Base-by-base conservation (phyloP, 1,140 invertebrate species). In the Drosophila guanche region DNA sequence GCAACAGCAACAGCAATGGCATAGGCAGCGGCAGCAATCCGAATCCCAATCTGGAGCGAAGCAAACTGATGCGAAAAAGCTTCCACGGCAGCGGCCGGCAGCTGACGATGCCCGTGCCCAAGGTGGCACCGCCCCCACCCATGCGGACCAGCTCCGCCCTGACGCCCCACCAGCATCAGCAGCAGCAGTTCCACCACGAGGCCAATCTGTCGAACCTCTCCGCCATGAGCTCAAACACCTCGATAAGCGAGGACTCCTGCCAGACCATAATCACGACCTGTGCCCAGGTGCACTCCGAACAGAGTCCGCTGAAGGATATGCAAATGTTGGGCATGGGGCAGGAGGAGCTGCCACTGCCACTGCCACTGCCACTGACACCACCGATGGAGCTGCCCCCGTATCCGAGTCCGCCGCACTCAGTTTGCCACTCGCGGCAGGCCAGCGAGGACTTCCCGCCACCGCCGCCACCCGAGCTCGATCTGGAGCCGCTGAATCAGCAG, bases 401-500 rank as follows among this genome's bases (percentile, higher is more conserved):
- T 90, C 96, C 96, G 0, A 95, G 95, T 75, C 94, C 95, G 2
- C 93, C 95, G 54, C 93, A 93, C 72, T 96, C 95, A 2, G 94
- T 94, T 0, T 93, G 94, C 41, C 96, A 97, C 89, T 97, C 96
- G 1, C 93, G 96, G 58, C 96, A 97, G 91, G 94, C 95, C 0
- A 97, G 96, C 91, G 96, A 97, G 92, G 96, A 97, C 74, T 97
- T 97, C 77, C 96, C 96, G 37, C 96, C 96, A 16, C 96, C 96
- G 20, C 96, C 96, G 29, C 96, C 96, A 2, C 94, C 96, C 1
- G 95, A 95, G 2, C 92, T 96, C 45, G 95, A 96, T 62, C 91
- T 95, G 75, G 93, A 93, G 42, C 91, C 92, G 1, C 85, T 94
- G 5, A 93, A 93, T 76, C 93, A 94, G 59, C 91, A 95, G 76